Base-by-base conservation (phyloP, 2,888 invertebrate genomes). In the Xestobium rufovillosum region DNA sequence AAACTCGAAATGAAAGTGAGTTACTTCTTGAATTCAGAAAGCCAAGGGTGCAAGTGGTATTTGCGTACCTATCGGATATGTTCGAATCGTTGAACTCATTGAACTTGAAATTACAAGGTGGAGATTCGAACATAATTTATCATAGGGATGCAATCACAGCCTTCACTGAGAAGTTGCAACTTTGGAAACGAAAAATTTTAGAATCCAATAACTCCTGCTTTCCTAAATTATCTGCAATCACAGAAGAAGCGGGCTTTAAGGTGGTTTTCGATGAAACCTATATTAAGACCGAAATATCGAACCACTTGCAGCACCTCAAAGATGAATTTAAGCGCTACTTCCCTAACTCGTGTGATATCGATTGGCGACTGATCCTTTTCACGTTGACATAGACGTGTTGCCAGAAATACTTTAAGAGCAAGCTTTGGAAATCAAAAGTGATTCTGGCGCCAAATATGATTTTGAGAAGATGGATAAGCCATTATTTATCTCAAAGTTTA, bases 91-190 rank as follows among this genome's bases (percentile, higher is more conserved):
- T 28, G 11, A 28, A 28, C 28, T 9, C 8, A 6, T 6, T 28
- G 10, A 28, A 28, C 28, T 9, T 28, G 28, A 28, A 28, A 28
- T 11, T 28, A 11, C 28, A 28, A 28, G 28, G 28, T 28, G 28
- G 9, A 28, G 11, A 28, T 11, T 9, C 28, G 6, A 28, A 28
- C 10, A 28, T 28, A 28, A 10, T 28, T 9, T 9, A 8, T 9
- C 28, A 28, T 28, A 9, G 28, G 11, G 28, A 28, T 28, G 28
- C 11, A 9, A 28, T 28, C 28, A 28, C 8, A 11, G 11, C 11
- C 6, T 28, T 9, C 11, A 9, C 11, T 10, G 28, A 28, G 11
- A 28, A 28, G 11, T 10, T 28, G 11, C 28, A 28, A 28, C 28
- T 28, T 28, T 28, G 28, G 28, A 10, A 9, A 9, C 11, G 28